Base-by-base conservation (phyloP, 2,797 vertebrate genomes). In the Ctenochaetus hawaiiensis region DNA sequence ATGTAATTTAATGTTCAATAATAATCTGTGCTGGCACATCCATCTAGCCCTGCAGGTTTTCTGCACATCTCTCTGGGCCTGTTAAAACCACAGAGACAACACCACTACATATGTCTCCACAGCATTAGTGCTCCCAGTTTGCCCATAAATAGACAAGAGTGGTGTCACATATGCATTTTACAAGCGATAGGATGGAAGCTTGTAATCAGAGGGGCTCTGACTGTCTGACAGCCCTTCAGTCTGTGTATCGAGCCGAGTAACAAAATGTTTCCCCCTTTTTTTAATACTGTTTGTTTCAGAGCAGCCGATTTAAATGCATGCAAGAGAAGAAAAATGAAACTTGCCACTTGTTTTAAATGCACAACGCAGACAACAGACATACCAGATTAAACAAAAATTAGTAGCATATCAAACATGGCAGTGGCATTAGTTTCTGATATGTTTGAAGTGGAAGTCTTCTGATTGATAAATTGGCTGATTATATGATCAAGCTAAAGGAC, bases 1-100 rank as follows among this genome's bases (percentile, higher is more conserved):
- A 44, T 54, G 57, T 76, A 77, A 89, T 83, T 78, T 86, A 75
- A 26, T 52, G 18, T 69, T 72, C 59, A 87, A 85, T 88, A 80
- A 86, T 57, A 65, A 64, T 76, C n/a, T 67, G 12, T 44, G 34
- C 52, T 22, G 57, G 44, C 1, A 16, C 12, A 51, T 78, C 68
- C 1, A 49, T 79, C 41, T 34, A 58, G 3, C 14, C 54, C 2
- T 79, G 16, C 11, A 39, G 45, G 22, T 77, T 67, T 14, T 67
- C 52, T 49, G 11, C 73, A 8, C 11, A 17, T 72, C 45, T 61
- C 75, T 54, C 47, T 43, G 39, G 34, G 52, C 44, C 57, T 57
- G n/a, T 78, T 44, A 72, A 84, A 64, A 34, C 51, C 56, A 63
- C 68, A 72, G 23, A 49, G 26, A 70, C 71, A 37, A 41, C 26